Conservation (phyloP, 1,140 invertebrate genomes). For the Pseudomyrmex concolor region DNA sequence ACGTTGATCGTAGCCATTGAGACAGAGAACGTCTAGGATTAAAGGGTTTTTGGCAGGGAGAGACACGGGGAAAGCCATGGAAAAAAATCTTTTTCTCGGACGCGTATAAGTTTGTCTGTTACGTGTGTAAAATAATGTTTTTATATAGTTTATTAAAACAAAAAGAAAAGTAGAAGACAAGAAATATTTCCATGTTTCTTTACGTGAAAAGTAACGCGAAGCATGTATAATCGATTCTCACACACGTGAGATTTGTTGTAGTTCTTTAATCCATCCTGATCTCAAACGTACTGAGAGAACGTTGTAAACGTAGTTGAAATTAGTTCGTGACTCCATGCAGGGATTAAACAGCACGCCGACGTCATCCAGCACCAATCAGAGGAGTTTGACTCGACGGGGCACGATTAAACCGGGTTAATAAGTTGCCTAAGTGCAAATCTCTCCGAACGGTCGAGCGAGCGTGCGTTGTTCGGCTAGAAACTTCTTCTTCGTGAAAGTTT, state of each 20-base stretch:
- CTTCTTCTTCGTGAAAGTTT: slow-evolving; percentile 48
- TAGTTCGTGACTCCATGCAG: slow-evolving; percentile 49
- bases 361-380: slow-evolving; percentile 59
- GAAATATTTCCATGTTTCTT: not conserved
- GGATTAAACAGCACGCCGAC: slow-evolving; percentile 52
- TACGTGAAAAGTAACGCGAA: not conserved
- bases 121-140: too few relatives aligned
- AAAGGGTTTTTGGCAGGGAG: too few relatives aligned
- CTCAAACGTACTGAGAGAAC: slow-evolving; percentile 19
- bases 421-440: slow-evolving; percentile 57
- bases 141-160: too few relatives aligned
- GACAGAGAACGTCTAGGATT: too few relatives aligned
- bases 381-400: slow-evolving; percentile 51
- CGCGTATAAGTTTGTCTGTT: too few relatives aligned
- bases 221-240: not conserved
- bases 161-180: not conserved
- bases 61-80: too few relatives aligned
- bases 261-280: slow-evolving; percentile 45
- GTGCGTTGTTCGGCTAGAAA: slow-evolving; percentile 49
- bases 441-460: slow-evolving; percentile 28
- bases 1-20: too few relatives aligned
- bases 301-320: slow-evolving; percentile 51
- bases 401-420: slow-evolving; percentile 58
- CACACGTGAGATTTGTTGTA: not conserved
- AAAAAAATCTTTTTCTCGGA: too few relatives aligned